phyloP scores from a whole-genome alignment of 2,797 vertebrate species.

The Arnoldichthys spilopterus region DNA sequence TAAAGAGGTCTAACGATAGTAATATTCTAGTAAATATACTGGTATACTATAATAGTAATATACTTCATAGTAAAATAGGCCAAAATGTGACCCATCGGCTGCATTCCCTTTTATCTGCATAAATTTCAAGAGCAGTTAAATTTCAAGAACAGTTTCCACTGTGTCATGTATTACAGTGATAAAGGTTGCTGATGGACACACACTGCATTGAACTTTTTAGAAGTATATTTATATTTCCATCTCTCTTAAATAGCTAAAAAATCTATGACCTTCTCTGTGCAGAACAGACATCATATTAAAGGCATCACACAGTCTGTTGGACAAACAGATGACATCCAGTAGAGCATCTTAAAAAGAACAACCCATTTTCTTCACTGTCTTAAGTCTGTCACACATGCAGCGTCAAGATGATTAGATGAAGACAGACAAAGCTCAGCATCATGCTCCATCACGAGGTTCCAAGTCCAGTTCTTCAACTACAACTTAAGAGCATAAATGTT shows the following conservation, averaged over 20 bases:
- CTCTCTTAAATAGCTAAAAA: slow-evolving; percentile 44
- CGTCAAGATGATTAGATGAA: neutral
- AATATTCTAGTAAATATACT: no score
- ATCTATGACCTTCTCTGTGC: slow-evolving; percentile 15
- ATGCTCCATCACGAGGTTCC: slow-evolving; percentile 6
- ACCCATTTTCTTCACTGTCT: neutral
- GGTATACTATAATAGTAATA: no score
- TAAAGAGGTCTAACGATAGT: neutral
- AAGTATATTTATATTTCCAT: slow-evolving; percentile 37
- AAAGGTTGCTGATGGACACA: slow-evolving; percentile 7
- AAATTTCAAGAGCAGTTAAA: neutral
- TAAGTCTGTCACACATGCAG: slow-evolving; percentile 17
- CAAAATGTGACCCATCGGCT: neutral
- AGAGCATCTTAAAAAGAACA: neutral
- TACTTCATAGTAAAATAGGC: no score
- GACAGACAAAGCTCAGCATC: neutral
- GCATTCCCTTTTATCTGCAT: neutral
- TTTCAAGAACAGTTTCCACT: no score
- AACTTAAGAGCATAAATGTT: slow-evolving; percentile 28
- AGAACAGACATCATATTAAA: slow-evolving; percentile 19
- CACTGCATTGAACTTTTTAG: neutral
- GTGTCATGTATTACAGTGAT: slow-evolving; percentile 4
- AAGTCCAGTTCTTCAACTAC: slow-evolving; percentile 37
- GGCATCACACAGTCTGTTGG: slow-evolving; percentile 20
- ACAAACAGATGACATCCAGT: slow-evolving; percentile 9